Evolutionary conservation across 1,140 invertebrate species (phyloP), one percentile per base, ranked within the genome.

Genomic region (Formica exsecta): DNA sequence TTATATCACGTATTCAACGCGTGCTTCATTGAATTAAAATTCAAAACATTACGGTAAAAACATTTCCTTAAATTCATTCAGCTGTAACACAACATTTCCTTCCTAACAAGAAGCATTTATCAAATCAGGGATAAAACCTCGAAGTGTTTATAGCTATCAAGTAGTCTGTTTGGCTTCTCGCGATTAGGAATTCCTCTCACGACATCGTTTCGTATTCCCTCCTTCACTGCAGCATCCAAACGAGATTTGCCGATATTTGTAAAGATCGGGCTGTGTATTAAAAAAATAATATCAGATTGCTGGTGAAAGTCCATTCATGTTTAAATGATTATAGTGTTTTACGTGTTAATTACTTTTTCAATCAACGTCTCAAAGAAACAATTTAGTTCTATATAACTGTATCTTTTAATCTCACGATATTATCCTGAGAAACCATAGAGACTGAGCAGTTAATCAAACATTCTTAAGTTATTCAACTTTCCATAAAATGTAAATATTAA

Each of bases 181-280:
- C 38, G 76, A 92, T 92, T 91, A 87, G 48, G 71, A 83, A 93
- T 92, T 92, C 91, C 70, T 84, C 57, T 86, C 88, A 77, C 88
- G 70, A 70, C 29, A 19, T 59, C 70, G 71, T 90, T 89, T 85
- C 83, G 76, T 81, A 64, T 84, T 73, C 86, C 32, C 36, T 51
- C 11, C 61, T 86, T 61, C 13, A 25, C 19, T 9, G 48, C 64
- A 75, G 48, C 61, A 68, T 79, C 54, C 32, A 65, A 85, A 64
- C 22, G 22, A 62, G 54, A 9, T 38, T 29, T n/a, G 44, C n/a
- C 68, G 32, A 36, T 54, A 41, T 59, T 66, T 22, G 51, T 83
- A 68, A 73, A 44, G 1, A 71, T 80, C 36, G 7, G 38, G 25
- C 66, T 29, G 38, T 51, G 16, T 16, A 48, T 44, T 73, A 25